phyloP scores from a whole-genome alignment of 2,797 vertebrate genomes.

The Delichon dasypus region DNA sequence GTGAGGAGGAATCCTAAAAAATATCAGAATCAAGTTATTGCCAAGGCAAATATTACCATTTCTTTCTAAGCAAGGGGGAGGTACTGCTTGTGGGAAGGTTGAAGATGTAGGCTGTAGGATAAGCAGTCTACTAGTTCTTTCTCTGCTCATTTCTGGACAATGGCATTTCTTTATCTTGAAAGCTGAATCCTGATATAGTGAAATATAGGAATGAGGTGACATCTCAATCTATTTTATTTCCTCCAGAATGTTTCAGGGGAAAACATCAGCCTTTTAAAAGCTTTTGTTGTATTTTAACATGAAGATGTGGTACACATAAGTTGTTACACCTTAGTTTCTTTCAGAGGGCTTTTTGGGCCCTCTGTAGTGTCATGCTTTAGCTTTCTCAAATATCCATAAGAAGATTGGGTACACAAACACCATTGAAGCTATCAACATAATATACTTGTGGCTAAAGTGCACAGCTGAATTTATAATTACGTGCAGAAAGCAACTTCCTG shows the following conservation, averaged over 20 bases:
- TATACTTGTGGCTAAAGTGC: neutral
- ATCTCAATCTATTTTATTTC: neutral
- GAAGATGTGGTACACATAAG: neutral
- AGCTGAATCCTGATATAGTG: neutral
- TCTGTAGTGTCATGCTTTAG: neutral
- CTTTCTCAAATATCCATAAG: neutral
- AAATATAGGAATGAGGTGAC: neutral
- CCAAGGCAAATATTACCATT: neutral
- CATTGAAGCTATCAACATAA: neutral
- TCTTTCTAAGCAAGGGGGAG: neutral
- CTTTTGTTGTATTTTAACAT: neutral
- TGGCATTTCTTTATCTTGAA: neutral
- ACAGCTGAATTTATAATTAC: neutral
- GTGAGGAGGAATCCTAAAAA: slow-evolving; percentile 8
- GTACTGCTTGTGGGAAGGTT: neutral
- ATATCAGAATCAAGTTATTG: neutral
- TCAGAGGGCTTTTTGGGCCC: neutral
- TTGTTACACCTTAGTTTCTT: neutral
- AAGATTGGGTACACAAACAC: neutral
- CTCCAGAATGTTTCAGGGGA: neutral
- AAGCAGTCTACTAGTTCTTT: neutral
- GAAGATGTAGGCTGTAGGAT: neutral
- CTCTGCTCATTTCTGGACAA: neutral
- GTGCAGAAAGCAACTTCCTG: neutral
- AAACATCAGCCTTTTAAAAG: neutral